Percentiles rank a stretch among this genome's conserved stretches.
phyloP scores from a whole-genome alignment of 1,140 invertebrate species.

The Drosophila nigromelanica region DNA sequence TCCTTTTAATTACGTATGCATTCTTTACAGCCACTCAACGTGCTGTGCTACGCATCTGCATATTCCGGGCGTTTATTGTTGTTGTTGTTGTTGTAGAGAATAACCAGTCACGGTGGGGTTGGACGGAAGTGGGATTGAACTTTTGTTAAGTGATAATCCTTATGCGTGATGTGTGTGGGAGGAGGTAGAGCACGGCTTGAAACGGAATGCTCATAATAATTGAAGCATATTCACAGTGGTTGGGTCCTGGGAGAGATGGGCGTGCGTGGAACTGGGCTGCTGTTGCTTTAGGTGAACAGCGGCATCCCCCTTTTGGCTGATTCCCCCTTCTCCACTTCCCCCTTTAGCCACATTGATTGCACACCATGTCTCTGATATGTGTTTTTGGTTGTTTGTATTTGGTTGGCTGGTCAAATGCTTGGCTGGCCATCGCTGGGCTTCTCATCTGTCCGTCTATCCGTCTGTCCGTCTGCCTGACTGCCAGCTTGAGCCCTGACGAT shows the following conservation, averaged over 20 bases:
- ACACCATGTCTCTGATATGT: slow-evolving; percentile 20
- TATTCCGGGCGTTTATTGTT: neutral
- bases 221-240: slow-evolving; percentile 70
- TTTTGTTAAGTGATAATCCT: slow-evolving; percentile 54
- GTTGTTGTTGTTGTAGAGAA: neutral
- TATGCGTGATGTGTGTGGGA: slow-evolving; percentile 18
- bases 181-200: slow-evolving; percentile 19
- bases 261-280: slow-evolving; percentile 35
- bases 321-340: neutral
- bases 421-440: slow-evolving; percentile 40
- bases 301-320: neutral
- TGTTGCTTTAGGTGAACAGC: slow-evolving; percentile 22
- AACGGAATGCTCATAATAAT: slow-evolving; percentile 64
- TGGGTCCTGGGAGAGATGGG: slow-evolving; percentile 24
- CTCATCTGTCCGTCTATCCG: neutral
- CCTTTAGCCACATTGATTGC: slow-evolving; percentile 9
- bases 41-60: slow-evolving; percentile 7
- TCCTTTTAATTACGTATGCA: slow-evolving; percentile 60
- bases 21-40: slow-evolving; percentile 11
- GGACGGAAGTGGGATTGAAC: slow-evolving; percentile 16
- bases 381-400: slow-evolving; percentile 69
- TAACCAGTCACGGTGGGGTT: slow-evolving; percentile 24
- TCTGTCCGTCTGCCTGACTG: slow-evolving; percentile 10
- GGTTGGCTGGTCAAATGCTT: slow-evolving; percentile 72
- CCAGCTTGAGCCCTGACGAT: slow-evolving; percentile 29